Percentiles rank a stretch among this genome's conserved stretches.
phyloP scores from a whole-genome alignment of 2,888 invertebrate genomes.

The Epinotia nisella region DNA sequence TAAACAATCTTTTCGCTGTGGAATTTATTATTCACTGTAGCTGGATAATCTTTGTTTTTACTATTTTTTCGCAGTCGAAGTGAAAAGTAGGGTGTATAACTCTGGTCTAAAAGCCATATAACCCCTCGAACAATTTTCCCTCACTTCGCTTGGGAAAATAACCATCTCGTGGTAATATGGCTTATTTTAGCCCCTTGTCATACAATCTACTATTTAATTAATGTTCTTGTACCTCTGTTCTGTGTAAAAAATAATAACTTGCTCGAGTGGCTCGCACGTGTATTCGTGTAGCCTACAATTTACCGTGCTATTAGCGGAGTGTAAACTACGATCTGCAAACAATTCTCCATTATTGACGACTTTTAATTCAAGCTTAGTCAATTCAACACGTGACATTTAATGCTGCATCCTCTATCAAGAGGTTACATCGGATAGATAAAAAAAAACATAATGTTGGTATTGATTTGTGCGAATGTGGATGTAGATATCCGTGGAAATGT shows the following conservation, averaged over 20 bases:
- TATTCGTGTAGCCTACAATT: neutral
- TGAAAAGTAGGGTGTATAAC: no score
- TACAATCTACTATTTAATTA: no score
- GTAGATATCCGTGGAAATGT: neutral
- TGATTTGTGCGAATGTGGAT: neutral
- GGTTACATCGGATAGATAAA: conserved; percentile 21
- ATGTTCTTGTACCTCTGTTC: neutral
- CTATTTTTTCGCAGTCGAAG: no score
- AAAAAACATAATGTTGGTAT: conserved; percentile 14
- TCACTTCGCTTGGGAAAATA: no score
- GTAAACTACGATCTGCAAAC: conserved; percentile 21
- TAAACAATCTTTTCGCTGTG: no score
- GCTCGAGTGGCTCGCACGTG: neutral
- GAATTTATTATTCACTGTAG: no score
- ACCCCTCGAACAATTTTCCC: no score
- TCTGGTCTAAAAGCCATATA: no score
- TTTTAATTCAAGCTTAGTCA: conserved; percentile 9
- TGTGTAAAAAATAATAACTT: neutral
- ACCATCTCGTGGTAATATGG: no score
- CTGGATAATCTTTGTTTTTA: no score
- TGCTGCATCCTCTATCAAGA: conserved; percentile 9
- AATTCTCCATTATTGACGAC: conserved; percentile 25
- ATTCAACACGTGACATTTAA: neutral
- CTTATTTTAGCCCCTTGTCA: no score
- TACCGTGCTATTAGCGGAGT: conserved; percentile 11